Base-by-base conservation (phyloP, 2,888 invertebrate species). In the Lasioglossum zephyrum region DNA sequence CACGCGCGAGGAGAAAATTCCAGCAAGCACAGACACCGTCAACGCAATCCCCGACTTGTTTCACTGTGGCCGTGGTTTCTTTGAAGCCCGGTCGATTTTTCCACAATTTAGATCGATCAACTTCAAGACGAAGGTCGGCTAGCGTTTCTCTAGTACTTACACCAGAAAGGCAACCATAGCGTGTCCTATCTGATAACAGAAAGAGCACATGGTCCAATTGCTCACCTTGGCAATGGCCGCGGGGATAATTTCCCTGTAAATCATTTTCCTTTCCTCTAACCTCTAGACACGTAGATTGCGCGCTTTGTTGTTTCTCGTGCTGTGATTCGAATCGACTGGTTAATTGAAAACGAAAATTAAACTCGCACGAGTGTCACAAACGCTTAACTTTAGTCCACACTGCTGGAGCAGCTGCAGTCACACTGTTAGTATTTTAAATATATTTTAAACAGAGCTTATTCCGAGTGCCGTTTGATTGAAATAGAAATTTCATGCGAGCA, bases 71-170 rank as follows among this genome's bases (percentile, higher is more conserved):
- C 26, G 74, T 39, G 60, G 57, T 70, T 47, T 80, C 4, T 49
- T 75, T 8, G 49, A 44, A 47, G 57, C 6, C 4, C 13, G 39
- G 84, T 83, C 81, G 82, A 89, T 79, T 85, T 85, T 79, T 49
- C 49, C 44, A 57, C 41, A 79, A 83, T 88, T 83, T 87, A n/a
- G 49, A 90, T 91, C 87, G 87, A 91, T 90, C 75, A 82, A 41
- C 86, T 83, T 87, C 70, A 44, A 18, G 9, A 41, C 60, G 77
- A 90, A 87, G 90, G 86, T 83, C 84, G 76, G 41, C 22, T 39
- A 11, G 22, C 11, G 26, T 47, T 74, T 26, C 39, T 31, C 72
- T 81, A 77, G 75, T 77, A 53, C 47, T 47, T 9, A 53, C 22
- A 22, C 49, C 73, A 60, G 80, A 83, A 78, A 82, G 84, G 47